Evolutionary conservation across 1,140 invertebrate genomes (phyloP).

Genomic region (Hydropsyche tenuis): DNA sequence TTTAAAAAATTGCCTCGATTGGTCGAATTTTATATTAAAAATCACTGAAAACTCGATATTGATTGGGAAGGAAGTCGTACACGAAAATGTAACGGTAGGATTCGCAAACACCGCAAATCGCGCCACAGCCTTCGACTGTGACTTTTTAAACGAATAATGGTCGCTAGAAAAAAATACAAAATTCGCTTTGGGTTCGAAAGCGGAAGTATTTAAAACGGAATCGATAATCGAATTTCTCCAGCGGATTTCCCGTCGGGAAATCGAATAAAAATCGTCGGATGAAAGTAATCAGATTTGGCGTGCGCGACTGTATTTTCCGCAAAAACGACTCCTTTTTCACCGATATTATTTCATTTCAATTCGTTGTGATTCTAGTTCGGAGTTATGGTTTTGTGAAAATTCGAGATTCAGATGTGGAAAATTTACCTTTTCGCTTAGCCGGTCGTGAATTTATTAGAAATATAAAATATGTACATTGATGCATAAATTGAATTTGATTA

Average conservation of each 20-base stretch:
- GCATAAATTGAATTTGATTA: too few relatives aligned
- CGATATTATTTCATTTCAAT: not conserved
- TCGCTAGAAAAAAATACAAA: not conserved
- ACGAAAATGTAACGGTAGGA: not conserved
- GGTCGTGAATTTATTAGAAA: too few relatives aligned
- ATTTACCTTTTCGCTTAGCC: too few relatives aligned
- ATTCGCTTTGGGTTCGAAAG: not conserved
- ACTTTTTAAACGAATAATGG: too few relatives aligned
- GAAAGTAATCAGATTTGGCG: slow-evolving; percentile 13
- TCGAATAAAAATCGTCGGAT: slow-evolving; percentile 16
- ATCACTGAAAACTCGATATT: too few relatives aligned
- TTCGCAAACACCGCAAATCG: not conserved
- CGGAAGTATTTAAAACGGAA: slow-evolving; percentile 19
- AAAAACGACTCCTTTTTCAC: not conserved
- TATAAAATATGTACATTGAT: too few relatives aligned
- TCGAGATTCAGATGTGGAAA: too few relatives aligned
- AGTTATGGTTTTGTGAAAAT: too few relatives aligned
- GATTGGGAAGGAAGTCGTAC: not conserved
- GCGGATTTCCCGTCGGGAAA: not conserved
- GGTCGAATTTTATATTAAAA: too few relatives aligned
- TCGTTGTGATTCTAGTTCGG: not conserved
- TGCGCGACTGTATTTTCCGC: not conserved
- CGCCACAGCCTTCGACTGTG: not conserved
- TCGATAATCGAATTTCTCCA: slow-evolving; percentile 19
- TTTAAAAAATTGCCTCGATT: too few relatives aligned